Conservation (phyloP, 2,113 vertebrate species). For the human (Homo sapiens) region DNA sequence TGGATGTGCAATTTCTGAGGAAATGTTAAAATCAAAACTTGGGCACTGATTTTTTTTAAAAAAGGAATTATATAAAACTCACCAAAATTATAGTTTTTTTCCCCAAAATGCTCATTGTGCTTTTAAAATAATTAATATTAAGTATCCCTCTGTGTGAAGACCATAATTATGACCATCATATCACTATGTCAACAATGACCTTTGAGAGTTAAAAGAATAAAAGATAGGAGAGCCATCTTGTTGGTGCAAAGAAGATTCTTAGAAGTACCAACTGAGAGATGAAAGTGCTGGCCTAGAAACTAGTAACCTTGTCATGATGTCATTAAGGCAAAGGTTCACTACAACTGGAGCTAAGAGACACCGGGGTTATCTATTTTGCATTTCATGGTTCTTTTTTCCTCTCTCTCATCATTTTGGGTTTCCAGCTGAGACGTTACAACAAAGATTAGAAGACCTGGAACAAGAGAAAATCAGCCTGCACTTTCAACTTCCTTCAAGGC, state of each 20-base stretch:
- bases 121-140: background rate
- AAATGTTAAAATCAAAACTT: background rate
- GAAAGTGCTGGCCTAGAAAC: background rate
- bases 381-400: background rate
- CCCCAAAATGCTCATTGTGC: background rate
- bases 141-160: background rate
- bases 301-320: background rate
- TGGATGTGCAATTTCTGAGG: background rate
- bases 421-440: slow-evolving; percentile 89
- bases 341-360: background rate
- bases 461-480: slow-evolving; percentile 84
- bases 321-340: background rate
- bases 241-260: background rate
- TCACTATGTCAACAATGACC: background rate
- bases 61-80: background rate
- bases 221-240: background rate
- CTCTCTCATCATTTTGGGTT: background rate
- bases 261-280: background rate
- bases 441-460: slow-evolving; percentile 89
- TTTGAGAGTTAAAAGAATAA: background rate
- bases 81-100: background rate
- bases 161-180: too few relatives aligned
- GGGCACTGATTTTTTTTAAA: background rate
- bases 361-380: background rate
- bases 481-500: slow-evolving; percentile 90